Evolutionary conservation across 2,888 invertebrate species (phyloP).

Genomic region (Scotopteryx bipunctaria): DNA sequence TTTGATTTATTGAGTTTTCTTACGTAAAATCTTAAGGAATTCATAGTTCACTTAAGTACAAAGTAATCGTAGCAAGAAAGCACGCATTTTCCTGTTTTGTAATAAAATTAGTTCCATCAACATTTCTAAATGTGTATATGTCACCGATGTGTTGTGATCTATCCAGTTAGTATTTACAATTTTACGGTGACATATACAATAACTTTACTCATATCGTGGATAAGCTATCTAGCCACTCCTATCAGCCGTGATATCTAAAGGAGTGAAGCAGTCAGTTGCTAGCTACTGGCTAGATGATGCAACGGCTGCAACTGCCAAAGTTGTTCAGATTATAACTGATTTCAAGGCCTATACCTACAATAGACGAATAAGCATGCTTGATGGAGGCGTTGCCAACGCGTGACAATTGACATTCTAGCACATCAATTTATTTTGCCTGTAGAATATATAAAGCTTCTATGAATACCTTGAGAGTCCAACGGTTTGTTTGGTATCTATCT

Average conservation of each 20-base stretch:
- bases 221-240: too few species aligned
- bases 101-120: background rate
- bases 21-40: too few species aligned
- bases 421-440: constrained; percentile 14
- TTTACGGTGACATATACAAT: too few species aligned
- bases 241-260: background rate
- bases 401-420: constrained; percentile 25
- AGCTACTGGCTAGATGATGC: background rate
- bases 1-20: too few species aligned
- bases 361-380: constrained; percentile 10
- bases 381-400: constrained; percentile 13
- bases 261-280: background rate
- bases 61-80: too few species aligned
- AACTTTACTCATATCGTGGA: too few species aligned
- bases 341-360: constrained; percentile 18
- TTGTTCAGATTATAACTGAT: constrained; percentile 8
- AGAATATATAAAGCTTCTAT: constrained; percentile 13
- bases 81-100: too few species aligned
- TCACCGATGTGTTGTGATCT: too few species aligned
- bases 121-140: background rate
- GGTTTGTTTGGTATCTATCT: constrained; percentile 10
- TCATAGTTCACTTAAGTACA: too few species aligned
- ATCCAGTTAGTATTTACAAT: too few species aligned
- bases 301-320: constrained; percentile 4
- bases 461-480: constrained; percentile 8